Evolutionary conservation across 2,797 vertebrate species (phyloP).

Genomic region (Sylvilagus floridanus): DNA sequence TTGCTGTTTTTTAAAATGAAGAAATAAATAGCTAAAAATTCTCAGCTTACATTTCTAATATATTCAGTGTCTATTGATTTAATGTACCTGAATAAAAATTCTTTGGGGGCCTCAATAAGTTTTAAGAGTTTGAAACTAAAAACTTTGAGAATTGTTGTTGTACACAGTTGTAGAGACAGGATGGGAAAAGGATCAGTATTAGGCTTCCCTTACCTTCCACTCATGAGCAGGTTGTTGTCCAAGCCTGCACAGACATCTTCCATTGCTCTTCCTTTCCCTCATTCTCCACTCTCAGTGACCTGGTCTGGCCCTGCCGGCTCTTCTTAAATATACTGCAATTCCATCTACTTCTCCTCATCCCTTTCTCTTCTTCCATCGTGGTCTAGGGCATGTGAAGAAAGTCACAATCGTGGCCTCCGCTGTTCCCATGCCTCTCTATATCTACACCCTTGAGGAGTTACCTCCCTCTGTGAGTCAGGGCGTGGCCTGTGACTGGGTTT

Average conservation of each 20-base stretch:
- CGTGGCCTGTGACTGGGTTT: neutral
- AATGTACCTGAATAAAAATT: neutral
- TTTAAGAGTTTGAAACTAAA: slow-evolving; percentile 13
- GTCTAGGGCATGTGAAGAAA: neutral
- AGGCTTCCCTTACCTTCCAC: neutral
- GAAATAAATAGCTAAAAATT: neutral
- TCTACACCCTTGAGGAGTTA: neutral
- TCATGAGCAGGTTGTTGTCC: neutral
- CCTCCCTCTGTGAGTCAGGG: fast-evolving
- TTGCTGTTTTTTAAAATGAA: neutral
- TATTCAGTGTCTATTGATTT: neutral
- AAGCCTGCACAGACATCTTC: neutral
- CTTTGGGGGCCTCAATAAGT: neutral
- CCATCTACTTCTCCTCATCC: neutral
- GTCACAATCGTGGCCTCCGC: fast-evolving
- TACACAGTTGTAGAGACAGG: neutral
- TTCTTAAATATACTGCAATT: neutral
- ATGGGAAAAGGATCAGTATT: neutral
- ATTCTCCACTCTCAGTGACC: neutral
- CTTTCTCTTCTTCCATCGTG: neutral
- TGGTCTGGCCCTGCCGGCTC: neutral
- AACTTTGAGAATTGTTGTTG: neutral
- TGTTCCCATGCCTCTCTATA: neutral
- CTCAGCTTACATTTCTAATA: slow-evolving; percentile 10
- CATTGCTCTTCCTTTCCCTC: neutral